These are phyloP conservation scores for Anthophora plumipes DNA, from an alignment of 2,888 invertebrate species.

Conservation along the genomic window DNA sequence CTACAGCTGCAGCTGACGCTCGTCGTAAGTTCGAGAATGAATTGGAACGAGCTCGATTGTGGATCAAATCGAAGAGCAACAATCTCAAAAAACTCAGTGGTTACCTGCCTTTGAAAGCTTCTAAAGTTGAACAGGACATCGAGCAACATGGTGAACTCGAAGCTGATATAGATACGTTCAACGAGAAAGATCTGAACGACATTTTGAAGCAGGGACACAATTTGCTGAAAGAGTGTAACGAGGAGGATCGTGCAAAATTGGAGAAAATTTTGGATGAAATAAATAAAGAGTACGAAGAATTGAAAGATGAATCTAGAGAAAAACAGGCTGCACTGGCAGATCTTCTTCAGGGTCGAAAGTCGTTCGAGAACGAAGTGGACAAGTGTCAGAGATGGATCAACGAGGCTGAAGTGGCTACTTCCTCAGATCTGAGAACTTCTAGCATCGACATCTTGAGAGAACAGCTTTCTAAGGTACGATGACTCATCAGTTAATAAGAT, in stretches of 20 bases:
- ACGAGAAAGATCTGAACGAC: conserved; percentile 90
- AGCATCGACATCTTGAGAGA: conserved; percentile 94
- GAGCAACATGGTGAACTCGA: conserved; percentile 91
- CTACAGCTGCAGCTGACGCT: conserved; percentile 89
- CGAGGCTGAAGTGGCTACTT: conserved; percentile 94
- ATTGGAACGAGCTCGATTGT: conserved; percentile 91
- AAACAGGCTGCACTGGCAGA: conserved; percentile 90
- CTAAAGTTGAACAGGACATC: conserved; percentile 93
- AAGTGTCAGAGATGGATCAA: conserved; percentile 95
- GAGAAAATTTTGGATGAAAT: conserved; percentile 89
- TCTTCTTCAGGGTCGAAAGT: conserved; percentile 90
- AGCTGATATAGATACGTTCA: conserved; percentile 91
- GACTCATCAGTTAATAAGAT: no score
- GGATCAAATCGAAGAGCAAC: conserved; percentile 91
- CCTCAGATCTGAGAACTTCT: conserved; percentile 92
- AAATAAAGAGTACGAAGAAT: conserved; percentile 89
- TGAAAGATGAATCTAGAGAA: conserved; percentile 90
- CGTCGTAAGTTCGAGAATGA: conserved; percentile 92
- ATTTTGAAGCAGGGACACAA: conserved; percentile 91
- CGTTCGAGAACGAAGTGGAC: conserved; percentile 93
- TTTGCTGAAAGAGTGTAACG: conserved; percentile 93
- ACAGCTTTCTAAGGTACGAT: conserved; percentile 90
- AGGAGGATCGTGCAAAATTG: conserved; percentile 88
- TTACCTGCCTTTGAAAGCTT: conserved; percentile 91
- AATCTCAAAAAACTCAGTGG: conserved; percentile 91